Base-by-base conservation (phyloP, 2,888 invertebrate genomes). In the Esperia sulphurella region DNA sequence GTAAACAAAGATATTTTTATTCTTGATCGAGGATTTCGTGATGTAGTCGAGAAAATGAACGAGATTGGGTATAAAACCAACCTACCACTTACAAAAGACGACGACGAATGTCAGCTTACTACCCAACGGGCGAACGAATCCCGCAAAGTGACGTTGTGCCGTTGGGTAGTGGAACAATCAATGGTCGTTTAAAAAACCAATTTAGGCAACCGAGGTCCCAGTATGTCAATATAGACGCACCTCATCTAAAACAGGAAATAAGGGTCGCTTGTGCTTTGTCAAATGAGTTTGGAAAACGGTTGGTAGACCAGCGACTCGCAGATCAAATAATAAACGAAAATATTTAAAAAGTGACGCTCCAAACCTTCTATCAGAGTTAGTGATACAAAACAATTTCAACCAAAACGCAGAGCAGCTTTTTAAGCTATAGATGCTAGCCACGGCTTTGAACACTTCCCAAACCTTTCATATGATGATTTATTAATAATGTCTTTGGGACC, bases 81-180 rank as follows among this genome's bases (percentile, higher is more conserved):
- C 4, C 14, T 35, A 31, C 48, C 48, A 0, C 5, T 3, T 0
- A 43, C 38, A 14, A 43, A 39, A 48, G 30, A 43, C 8, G 30
- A 8, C 1, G 6, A 39, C 31, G 38, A 37, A 31, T 5, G 12
- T 0, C 48, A 43, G 33, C 48, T 48, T 14, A 40, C 48, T 8
- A 40, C 43, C 0, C 2, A 37, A 37, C 12, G 35, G 14, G 49
- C 44, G 0, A 49, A 51, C 13, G 30, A 43, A 14, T 43, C 48
- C 1, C 21, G 48, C 9, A 35, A 35, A 39, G 48, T 51, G 1
- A 51, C 51, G 0, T 6, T 48, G 9, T 45, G 48, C 13, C 51
- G 51, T n/a, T 51, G 51, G 51, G 48, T 45, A 14, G 51, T 51
- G 0, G 51, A 51, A 40, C 37, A 0, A 14, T 45, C 1, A 51